Conservation (phyloP, 2,888 invertebrate genomes). For the Coelogynopora nodosa region DNA sequence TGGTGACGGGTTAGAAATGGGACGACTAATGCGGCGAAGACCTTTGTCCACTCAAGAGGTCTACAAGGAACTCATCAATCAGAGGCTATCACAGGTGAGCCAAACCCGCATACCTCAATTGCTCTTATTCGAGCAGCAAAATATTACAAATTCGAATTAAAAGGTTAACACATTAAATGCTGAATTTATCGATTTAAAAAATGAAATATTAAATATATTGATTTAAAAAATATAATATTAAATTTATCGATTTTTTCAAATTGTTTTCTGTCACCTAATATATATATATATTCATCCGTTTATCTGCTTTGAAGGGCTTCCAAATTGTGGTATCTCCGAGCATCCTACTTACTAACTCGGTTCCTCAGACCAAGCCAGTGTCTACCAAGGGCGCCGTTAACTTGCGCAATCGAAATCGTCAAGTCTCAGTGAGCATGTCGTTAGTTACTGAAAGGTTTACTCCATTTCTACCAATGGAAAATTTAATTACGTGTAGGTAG, state of each 20-base stretch:
- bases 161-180: no score
- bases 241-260: no score
- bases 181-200: no score
- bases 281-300: no score
- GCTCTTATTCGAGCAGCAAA: no score
- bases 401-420: slow-evolving; percentile 23
- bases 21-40: background rate
- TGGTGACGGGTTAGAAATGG: background rate
- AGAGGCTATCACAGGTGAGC: slow-evolving; percentile 65
- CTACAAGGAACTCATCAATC: slow-evolving; percentile 89
- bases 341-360: slow-evolving; percentile 29
- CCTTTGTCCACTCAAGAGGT: slow-evolving; percentile 65
- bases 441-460: no score
- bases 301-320: background rate
- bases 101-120: background rate
- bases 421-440: background rate
- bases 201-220: no score
- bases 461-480: no score
- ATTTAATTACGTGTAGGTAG: no score
- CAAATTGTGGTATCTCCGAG: slow-evolving; percentile 37
- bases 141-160: no score
- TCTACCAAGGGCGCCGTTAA: slow-evolving; percentile 42
- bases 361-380: background rate
- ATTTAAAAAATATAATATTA: no score
- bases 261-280: no score